Conservation (phyloP, 2,888 invertebrate genomes). For the Terebella lapidaria region DNA sequence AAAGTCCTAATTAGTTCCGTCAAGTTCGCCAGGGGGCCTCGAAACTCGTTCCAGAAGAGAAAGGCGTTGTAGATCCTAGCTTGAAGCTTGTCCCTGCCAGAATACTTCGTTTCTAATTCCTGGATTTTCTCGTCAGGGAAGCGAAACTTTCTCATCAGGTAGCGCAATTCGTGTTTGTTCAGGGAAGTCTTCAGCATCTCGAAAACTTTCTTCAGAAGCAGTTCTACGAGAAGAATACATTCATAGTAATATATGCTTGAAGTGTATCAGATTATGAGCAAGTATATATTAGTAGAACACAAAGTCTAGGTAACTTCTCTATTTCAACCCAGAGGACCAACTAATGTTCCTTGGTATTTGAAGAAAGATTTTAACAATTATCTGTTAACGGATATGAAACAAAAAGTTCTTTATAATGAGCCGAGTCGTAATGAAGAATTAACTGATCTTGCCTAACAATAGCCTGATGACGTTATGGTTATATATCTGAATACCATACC, state of each 20-base stretch:
- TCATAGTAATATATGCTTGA: not conserved
- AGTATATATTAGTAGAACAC: too few relatives aligned
- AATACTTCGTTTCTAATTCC: constrained; percentile 42
- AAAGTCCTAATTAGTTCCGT: constrained; percentile 44
- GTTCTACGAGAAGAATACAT: constrained; percentile 29
- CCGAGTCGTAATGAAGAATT: too few relatives aligned
- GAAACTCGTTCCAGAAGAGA: constrained; percentile 38
- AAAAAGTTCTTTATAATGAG: too few relatives aligned
- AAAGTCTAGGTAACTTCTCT: too few relatives aligned
- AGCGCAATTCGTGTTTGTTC: constrained; percentile 43
- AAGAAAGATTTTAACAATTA: too few relatives aligned
- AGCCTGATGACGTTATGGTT: too few relatives aligned
- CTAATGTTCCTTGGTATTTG: too few relatives aligned
- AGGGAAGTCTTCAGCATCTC: constrained; percentile 34
- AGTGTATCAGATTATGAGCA: too few relatives aligned
- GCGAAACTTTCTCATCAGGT: constrained; percentile 42
- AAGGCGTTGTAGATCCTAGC: constrained; percentile 37
- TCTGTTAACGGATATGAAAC: too few relatives aligned
- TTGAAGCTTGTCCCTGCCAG: constrained; percentile 40
- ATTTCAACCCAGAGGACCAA: too few relatives aligned
- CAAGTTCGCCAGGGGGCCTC: constrained; percentile 35
- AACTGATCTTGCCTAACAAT: too few relatives aligned
- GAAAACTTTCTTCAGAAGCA: constrained; percentile 39
- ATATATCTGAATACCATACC: constrained; percentile 31
- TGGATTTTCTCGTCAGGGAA: constrained; percentile 40